Evolutionary conservation across 2,888 invertebrate species (phyloP), one percentile per base, ranked within the genome.

Genomic region (Melanchra persicariae): DNA sequence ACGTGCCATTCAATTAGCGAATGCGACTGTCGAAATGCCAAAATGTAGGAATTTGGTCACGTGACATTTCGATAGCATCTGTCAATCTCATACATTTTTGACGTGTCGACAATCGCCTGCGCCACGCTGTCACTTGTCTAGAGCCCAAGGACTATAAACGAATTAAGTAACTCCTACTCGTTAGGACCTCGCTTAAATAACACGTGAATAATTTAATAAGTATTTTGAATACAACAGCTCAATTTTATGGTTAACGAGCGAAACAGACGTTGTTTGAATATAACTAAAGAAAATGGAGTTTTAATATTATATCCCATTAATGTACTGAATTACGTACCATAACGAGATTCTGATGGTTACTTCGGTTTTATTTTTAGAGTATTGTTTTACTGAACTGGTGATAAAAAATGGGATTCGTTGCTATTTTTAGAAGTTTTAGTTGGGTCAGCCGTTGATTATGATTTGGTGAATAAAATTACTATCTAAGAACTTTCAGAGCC

Each of bases 321-420:
- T 62, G 40, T 52, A 72, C 51, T 62, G 61, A 74, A 74, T 49
- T 58, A 58, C 37, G 24, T 55, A 54, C 12, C 7, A 43, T 79
- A 77, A 79, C 63, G 80, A 77, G 68, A 74, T 63, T 74, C 47
- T 79, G 59, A 77, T 77, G 67, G 62, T 45, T 22, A 26, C 30
- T 49, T 45, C 8, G 10, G 10, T 49, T 45, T 67, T 74, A 40
- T 74, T 59, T 65, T 60, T 26, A 34, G 30, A 57, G 43, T 40
- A 60, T 63, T 55, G 24, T 40, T 40, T 40, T 12, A n/a, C 34
- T 43, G 19, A 59, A 59, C 30, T 43, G 19, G 10, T 59, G 17
- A 62, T 62, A 58, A 62, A 74, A 37, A 17, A 52, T 19, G 22
- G 7, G 15, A 17, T 6, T 40, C 3, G 9, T 4, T 51, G n/a